phyloP scores from a whole-genome alignment of 2,888 invertebrate species.

The Dicranocentrus wangi region DNA sequence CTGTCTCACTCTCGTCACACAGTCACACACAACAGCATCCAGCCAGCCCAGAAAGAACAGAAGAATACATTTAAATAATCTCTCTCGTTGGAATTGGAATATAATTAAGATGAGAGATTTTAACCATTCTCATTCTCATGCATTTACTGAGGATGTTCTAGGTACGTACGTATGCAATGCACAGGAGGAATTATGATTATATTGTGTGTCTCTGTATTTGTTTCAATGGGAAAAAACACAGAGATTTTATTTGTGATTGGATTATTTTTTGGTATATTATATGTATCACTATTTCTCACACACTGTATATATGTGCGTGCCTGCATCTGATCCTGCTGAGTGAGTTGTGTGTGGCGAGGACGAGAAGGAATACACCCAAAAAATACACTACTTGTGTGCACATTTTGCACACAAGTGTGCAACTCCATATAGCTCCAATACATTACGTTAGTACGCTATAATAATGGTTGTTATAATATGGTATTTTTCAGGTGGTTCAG shows the following conservation, averaged over 20 bases:
- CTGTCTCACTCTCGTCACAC: conserved; percentile 24
- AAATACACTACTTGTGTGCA: conserved; percentile 5
- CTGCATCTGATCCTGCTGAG: too few relatives aligned
- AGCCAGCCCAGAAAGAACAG: conserved; percentile 6
- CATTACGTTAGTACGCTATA: too few relatives aligned
- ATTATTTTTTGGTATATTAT: too few relatives aligned
- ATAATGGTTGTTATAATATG: too few relatives aligned
- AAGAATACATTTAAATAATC: conserved; percentile 57
- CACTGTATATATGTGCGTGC: too few relatives aligned
- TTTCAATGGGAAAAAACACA: not conserved
- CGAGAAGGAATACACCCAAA: conserved; percentile 63
- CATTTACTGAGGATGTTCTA: not conserved
- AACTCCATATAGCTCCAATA: not conserved
- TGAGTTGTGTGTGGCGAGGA: too few relatives aligned
- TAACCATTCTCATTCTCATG: too few relatives aligned
- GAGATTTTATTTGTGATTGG: not conserved
- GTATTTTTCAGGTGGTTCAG: not conserved
- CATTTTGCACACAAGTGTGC: not conserved
- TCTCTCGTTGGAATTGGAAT: too few relatives aligned
- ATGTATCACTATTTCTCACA: too few relatives aligned
- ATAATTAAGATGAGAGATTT: not conserved
- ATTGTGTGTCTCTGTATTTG: conserved; percentile 3
- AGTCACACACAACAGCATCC: too few relatives aligned
- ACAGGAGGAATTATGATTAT: too few relatives aligned
- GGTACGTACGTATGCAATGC: conserved; percentile 24